Evolutionary conservation across 1,140 invertebrate genomes (phyloP), one percentile per base, ranked within the genome.

Genomic region (Drosophila tristis): DNA sequence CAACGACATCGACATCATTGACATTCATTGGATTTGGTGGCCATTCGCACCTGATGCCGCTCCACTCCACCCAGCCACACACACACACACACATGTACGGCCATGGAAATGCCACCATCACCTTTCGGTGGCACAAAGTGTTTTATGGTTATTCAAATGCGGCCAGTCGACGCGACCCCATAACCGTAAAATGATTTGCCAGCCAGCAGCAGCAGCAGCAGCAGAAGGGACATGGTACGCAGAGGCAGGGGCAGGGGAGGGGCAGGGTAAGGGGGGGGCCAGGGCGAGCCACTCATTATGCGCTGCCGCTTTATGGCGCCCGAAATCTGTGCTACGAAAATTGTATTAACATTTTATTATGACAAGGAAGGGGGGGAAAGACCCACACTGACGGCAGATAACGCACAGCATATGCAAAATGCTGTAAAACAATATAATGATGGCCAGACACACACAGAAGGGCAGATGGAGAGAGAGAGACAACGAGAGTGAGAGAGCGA

Each of bases 11-110:
- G 75, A 75, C 72, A 80, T 84, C 80, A 85, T 84, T 84, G 76
- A 76, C 80, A 84, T 84, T 84, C 80, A 84, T 84, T 85, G 80
- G 76, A 84, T 85, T 84, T 84, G 76, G 71, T 74, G 80, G 66
- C 76, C 76, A 76, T 85, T 84, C 81, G 76, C 80, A 84, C 80
- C 80, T 84, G 80, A 84, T 85, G 66, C 80, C 35, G 5, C 35
- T 4, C 51, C 53, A 61, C 60, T 60, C 42, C 20, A 8, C 35
- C 11, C 11, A 13, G 25, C 11, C 49, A 4, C 9, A 8, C 31
- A 7, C 23, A 8, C 31, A 7, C 23, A 2, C 44, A 11, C 20
- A 9, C 23, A 31, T 31, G 2, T 31, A 31, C 31, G 31, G 8
- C 31, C 8, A 9, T 31, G 29, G 29, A 1, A 6, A 31, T 31